Base-by-base conservation (phyloP, 2,888 invertebrate genomes). In the Lathronympha strigana region DNA sequence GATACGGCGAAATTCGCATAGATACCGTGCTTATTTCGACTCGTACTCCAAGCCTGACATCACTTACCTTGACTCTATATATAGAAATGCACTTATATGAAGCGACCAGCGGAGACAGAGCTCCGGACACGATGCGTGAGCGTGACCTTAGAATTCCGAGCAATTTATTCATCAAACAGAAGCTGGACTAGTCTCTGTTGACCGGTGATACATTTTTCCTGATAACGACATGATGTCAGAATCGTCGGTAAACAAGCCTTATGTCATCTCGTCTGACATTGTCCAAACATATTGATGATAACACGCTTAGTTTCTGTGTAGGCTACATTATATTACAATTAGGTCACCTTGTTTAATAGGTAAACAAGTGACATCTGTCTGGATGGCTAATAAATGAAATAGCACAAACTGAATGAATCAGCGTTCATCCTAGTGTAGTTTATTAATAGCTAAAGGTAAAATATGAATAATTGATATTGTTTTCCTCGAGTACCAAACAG, bases 181-280 rank as follows among this genome's bases (percentile, higher is more conserved):
- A 69, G 71, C 68, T 68, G 58, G 75, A 72, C 63, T 71, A 82
- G 67, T 79, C 86, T 74, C 62, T 63, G 51, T 76, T 75, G 70
- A 72, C 67, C 84, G 82, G 87, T 73, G 67, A 58, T 67, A 63
- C 67, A 67, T 45, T 66, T 68, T 61, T 66, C 72, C 67, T 43
- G 81, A 80, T 83, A 84, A 76, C 71, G 63, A 62, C 61, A 75
- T 89, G 88, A 88, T 88, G 88, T 88, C 88, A 89, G 71, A 57
- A 71, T 77, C 69, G 58, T 74, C 73, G 74, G 76, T 79, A 79
- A 79, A 79, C 79, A 76, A 76, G 71, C 57, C 71, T 73, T 78
- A 71, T 77, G 71, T 75, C 72, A 78, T 69, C 72, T 68, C 72
- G 54, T 73, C 70, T 62, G 25, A 17, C 54, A 38, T 61, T 23